Conservation (phyloP, 2,113 vertebrate species). For the Coreoperca whiteheadi region DNA sequence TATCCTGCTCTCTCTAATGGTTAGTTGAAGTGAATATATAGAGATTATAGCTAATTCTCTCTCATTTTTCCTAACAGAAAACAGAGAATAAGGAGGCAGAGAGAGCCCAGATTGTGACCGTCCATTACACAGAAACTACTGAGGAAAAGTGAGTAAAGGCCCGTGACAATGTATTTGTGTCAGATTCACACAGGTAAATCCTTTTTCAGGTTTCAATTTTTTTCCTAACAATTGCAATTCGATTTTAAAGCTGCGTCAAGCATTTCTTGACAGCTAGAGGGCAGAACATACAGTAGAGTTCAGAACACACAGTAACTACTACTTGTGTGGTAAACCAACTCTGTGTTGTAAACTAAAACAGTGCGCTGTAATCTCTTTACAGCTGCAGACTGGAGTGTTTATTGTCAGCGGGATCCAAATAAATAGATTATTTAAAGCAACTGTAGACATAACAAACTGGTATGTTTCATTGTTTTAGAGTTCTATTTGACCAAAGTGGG, state of each 20-base stretch:
- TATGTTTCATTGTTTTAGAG: slow-evolving; percentile 22
- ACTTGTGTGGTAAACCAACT: slow-evolving; percentile 17
- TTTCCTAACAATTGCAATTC: neutral
- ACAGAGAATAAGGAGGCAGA: slow-evolving; percentile 81
- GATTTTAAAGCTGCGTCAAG: slow-evolving; percentile 9
- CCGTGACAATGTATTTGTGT: neutral
- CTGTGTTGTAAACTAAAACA: slow-evolving; percentile 14
- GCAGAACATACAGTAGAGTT: slow-evolving; percentile 3
- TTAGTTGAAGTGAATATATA: slow-evolving; percentile 21
- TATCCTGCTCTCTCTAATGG: neutral
- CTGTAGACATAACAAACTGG: slow-evolving; percentile 29
- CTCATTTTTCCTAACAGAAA: slow-evolving; percentile 80
- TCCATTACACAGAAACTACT: slow-evolving; percentile 88
- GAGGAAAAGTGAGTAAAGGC: slow-evolving; percentile 84
- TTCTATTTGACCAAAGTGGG: slow-evolving; percentile 2
- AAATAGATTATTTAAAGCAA: slow-evolving; percentile 1
- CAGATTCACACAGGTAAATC: neutral
- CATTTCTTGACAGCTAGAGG: neutral
- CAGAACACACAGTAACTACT: neutral
- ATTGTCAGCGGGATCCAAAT: neutral
- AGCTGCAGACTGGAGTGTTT: slow-evolving; percentile 11
- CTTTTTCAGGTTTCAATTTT: neutral
- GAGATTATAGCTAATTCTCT: slow-evolving; percentile 11
- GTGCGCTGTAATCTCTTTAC: neutral
- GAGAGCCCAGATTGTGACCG: slow-evolving; percentile 88